Conservation (phyloP, 2,113 vertebrate genomes). For the Triplophysa siluroides region DNA sequence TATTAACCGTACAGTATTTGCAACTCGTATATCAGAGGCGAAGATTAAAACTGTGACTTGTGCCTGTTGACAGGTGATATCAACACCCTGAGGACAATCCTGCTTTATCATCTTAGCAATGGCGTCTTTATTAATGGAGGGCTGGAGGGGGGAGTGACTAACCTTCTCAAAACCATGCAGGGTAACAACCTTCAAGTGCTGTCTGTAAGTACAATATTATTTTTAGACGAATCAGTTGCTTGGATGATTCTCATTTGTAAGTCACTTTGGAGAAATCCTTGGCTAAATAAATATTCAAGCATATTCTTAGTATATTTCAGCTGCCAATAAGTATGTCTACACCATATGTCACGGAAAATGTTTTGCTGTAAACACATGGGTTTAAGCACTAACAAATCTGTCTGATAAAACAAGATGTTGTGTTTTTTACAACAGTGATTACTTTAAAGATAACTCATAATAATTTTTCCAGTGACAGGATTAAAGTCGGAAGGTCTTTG, state of each 20-base stretch:
- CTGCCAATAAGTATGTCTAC: not conserved
- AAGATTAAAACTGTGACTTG: not conserved
- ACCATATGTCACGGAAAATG: not conserved
- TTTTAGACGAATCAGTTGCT: not conserved
- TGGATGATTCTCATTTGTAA: too few relatives aligned
- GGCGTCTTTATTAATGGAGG: constrained; percentile 91
- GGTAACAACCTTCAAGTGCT: constrained; percentile 86
- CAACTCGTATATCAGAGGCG: not conserved
- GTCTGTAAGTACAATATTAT: constrained; percentile 63
- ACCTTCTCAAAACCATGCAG: constrained; percentile 89
- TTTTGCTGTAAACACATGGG: not conserved
- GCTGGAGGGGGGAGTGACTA: constrained; percentile 90
- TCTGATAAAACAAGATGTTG: not conserved
- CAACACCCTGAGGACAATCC: constrained; percentile 85
- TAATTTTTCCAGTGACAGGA: not conserved
- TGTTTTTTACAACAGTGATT: too few relatives aligned
- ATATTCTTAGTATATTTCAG: not conserved
- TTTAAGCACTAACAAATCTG: not conserved
- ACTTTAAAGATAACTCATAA: not conserved
- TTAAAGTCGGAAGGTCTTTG: not conserved
- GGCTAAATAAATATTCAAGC: not conserved
- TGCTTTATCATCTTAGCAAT: constrained; percentile 92
- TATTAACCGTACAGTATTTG: not conserved
- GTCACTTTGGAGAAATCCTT: too few relatives aligned
- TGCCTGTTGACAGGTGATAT: constrained; percentile 74